Evolutionary conservation across 2,113 vertebrate genomes (phyloP).

Genomic region (Sardina pilchardus): DNA sequence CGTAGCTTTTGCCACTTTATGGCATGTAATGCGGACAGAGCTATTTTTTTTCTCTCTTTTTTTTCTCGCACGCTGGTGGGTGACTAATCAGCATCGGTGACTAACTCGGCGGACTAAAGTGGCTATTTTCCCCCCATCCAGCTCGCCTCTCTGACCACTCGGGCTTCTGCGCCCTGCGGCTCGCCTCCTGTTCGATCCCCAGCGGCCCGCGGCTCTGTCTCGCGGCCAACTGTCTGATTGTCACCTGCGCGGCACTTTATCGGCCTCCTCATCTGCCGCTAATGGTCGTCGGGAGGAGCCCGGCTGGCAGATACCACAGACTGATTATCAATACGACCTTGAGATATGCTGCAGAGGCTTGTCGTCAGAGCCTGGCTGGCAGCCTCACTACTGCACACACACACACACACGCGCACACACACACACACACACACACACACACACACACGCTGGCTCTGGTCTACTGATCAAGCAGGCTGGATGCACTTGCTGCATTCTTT

Average conservation of each 20-base stretch:
- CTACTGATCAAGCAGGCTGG: background rate
- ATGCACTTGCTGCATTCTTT: background rate
- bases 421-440: slow-evolving; percentile 19
- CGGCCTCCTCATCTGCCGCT: slow-evolving; percentile 21
- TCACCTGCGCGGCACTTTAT: slow-evolving; percentile 11
- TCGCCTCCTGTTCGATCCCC: background rate
- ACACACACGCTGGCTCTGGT: background rate
- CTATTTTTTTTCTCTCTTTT: background rate
- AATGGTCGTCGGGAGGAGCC: slow-evolving; percentile 36
- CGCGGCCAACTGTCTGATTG: background rate
- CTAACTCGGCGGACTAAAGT: background rate
- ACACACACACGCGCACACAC: background rate
- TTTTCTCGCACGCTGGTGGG: background rate
- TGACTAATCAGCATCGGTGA: slow-evolving; percentile 11
- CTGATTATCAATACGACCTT: slow-evolving; percentile 66
- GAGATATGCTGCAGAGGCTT: slow-evolving; percentile 49
- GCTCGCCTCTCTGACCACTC: background rate
- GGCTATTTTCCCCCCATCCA: background rate
- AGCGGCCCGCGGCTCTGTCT: background rate
- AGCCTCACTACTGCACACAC: background rate
- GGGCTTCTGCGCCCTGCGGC: background rate
- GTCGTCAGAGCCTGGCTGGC: background rate
- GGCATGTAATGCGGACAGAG: background rate
- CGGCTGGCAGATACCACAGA: slow-evolving; percentile 35
- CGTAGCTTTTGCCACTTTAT: background rate